Evolutionary conservation across 2,113 vertebrate species (phyloP), one percentile per base, ranked within the genome.

Genomic region (Psittacula cyanocephala): DNA sequence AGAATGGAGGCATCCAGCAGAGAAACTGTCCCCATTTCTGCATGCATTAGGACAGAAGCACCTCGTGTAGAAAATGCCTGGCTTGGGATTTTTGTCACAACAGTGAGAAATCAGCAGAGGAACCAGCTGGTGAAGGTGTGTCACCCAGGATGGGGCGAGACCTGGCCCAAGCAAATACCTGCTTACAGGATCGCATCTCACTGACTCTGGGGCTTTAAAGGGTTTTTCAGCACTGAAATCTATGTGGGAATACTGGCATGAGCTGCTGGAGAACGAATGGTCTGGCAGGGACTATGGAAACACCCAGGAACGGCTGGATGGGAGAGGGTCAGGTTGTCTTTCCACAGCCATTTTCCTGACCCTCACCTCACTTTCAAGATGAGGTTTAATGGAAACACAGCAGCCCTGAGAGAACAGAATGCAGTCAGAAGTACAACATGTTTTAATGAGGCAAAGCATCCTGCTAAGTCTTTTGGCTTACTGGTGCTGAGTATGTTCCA

Each of bases 381-480:
- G 60, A 88, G 35, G 60, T 46, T 93, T 64, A 78, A 17, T 46
- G 50, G 77, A 88, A 88, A 88, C 35, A 71, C 49, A 59, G 24
- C 64, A 81, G 60, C 50, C 37, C 15, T 74, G 16, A 63, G 69
- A 91, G 69, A 75, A 44, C 11, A 59, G 41, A 50, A 47, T 7
- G 37, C 9, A 67, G 46, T 44, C 77, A 84, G 91, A 94, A 93
- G 35, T 84, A 89, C 79, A 78, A 89, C 79, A 78, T 52, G 72
- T 91, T 95, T 92, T 92, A 95, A 95, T 28, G 77, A 95, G 57
- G 81, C 49, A 90, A 93, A 95, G 59, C 86, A 79, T 95, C 74
- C 93, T 52, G 57, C 81, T 71, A 92, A 76, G 62, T 72, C 72
- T 90, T 83, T 52, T 1, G 10, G 68, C 91, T 95, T 93, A 81